phyloP scores from a whole-genome alignment of 2,888 invertebrate species.

The Teleogryllus oceanicus region DNA sequence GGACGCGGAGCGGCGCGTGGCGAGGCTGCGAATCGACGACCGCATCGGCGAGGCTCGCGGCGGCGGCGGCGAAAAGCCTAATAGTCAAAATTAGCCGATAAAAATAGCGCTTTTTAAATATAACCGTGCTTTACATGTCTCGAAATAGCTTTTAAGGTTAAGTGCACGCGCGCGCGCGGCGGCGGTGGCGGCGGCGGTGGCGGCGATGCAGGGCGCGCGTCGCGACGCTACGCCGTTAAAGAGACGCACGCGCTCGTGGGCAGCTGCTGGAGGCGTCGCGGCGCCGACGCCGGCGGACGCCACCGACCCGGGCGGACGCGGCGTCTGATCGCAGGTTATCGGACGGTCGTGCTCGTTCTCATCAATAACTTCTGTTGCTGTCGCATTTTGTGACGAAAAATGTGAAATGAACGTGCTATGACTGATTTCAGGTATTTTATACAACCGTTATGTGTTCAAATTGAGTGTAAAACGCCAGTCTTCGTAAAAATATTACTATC shows the following conservation, averaged over 20 bases:
- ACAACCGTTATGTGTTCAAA: no score
- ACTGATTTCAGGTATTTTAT: no score
- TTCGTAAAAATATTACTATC: no score
- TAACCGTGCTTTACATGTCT: neutral
- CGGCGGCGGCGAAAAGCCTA: neutral
- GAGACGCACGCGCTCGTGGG: neutral
- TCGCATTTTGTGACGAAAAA: no score
- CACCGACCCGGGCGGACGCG: neutral
- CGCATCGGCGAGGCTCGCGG: neutral
- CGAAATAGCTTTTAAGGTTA: constrained; percentile 18
- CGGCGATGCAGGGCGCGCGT: neutral
- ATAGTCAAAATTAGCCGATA: constrained; percentile 18
- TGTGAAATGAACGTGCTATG: no score
- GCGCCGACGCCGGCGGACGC: neutral
- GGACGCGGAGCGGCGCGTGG: no score
- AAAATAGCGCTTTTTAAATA: constrained; percentile 11
- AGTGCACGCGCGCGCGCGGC: neutral
- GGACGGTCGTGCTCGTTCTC: no score
- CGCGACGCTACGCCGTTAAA: neutral
- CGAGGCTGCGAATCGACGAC: neutral
- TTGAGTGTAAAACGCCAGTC: no score
- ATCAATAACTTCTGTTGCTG: no score
- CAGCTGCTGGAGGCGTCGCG: neutral
- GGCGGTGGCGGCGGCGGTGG: neutral
- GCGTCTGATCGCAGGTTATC: no score